A percentile compares a stretch with the other conserved stretches of the same genome.
Conservation (phyloP, 2,113 vertebrate species). For the Ivindomyrus marchei region DNA sequence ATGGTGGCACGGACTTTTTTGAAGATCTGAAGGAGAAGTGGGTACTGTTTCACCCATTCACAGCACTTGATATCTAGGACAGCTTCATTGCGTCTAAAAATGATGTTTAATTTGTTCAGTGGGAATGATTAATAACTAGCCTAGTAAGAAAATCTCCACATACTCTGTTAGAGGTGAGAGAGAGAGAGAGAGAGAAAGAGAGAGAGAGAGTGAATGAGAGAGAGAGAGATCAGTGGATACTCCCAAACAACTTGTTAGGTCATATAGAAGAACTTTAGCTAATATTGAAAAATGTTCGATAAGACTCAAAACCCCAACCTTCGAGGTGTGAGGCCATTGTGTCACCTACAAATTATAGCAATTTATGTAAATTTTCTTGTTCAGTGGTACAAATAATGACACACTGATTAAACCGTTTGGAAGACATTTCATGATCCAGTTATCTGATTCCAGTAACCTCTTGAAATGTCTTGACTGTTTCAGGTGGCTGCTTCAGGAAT, state of each 20-base stretch:
- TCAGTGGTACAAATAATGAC: not conserved
- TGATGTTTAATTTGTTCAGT: not conserved
- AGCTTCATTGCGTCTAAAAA: not conserved
- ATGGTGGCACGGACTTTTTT: not conserved
- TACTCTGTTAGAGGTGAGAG: not conserved
- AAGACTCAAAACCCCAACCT: not conserved
- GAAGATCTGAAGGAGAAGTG: not conserved
- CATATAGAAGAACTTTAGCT: not conserved
- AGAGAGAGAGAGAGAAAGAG: not conserved
- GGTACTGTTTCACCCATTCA: not conserved
- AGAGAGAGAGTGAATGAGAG: not conserved
- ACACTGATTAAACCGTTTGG: not conserved
- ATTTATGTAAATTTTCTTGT: not conserved
- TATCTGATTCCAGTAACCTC: not conserved
- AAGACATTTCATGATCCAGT: not conserved
- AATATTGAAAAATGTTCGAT: not conserved
- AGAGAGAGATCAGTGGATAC: not conserved
- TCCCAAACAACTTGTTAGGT: not conserved
- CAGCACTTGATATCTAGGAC: not conserved
- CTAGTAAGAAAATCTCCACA: not conserved
- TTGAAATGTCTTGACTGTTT: constrained; percentile 21
- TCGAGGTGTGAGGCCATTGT: not conserved
- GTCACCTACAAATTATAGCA: not conserved
- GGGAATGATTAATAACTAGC: not conserved
- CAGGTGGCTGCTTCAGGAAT: constrained; percentile 76